These are phyloP conservation scores for Zhuqinia jingwanae DNA, from an alignment of 2,888 invertebrate species.

Conservation along the genomic window DNA sequence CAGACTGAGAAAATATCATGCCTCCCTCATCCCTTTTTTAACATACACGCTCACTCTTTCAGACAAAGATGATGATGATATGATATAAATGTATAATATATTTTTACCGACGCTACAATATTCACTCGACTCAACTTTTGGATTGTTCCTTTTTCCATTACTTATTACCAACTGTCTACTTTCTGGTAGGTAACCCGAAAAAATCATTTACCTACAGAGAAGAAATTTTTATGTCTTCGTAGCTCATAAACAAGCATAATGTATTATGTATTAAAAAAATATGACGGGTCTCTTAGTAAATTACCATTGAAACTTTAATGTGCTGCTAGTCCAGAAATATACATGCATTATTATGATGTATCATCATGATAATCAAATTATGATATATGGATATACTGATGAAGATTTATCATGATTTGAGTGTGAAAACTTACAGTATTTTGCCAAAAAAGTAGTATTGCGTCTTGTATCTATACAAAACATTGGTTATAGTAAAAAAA, in stretches of 20 bases:
- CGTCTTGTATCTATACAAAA: background rate
- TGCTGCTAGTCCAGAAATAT: constrained; percentile 65
- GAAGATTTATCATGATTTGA: constrained; percentile 26
- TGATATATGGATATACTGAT: too few species aligned
- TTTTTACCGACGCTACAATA: too few species aligned
- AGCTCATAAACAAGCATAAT: constrained; percentile 45
- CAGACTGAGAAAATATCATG: constrained; percentile 5
- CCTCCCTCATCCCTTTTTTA: background rate
- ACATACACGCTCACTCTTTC: background rate
- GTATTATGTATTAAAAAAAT: constrained; percentile 36
- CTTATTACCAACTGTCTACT: background rate
- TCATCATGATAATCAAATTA: constrained; percentile 22
- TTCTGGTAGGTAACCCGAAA: constrained; percentile 42
- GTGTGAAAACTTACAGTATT: too few species aligned
- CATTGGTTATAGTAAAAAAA: too few species aligned
- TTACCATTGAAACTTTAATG: constrained; percentile 58
- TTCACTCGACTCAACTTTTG: too few species aligned
- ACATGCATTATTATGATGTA: constrained; percentile 21
- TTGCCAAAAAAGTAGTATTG: constrained; percentile 20
- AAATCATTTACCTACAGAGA: constrained; percentile 72
- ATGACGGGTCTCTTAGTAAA: constrained; percentile 40
- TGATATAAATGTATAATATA: too few species aligned
- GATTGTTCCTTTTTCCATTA: constrained; percentile 35
- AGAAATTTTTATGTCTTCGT: constrained; percentile 13
- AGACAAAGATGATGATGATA: background rate